Conservation (phyloP, 2,888 invertebrate genomes). For the Melitaea athalia region DNA sequence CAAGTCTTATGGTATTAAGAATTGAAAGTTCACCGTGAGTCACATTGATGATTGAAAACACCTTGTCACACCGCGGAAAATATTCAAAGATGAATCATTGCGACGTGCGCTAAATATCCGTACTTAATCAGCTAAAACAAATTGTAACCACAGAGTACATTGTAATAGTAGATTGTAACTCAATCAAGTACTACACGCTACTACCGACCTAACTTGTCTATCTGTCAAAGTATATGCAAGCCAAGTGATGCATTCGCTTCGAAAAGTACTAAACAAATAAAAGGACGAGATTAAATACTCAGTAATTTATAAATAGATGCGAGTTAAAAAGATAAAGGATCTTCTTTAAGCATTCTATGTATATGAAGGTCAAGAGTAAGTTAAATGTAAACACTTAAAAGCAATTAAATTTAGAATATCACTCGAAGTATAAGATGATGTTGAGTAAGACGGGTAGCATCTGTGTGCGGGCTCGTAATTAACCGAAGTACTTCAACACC, state of each 20-base stretch:
- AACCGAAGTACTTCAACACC: conserved; percentile 45
- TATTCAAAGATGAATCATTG: conserved; percentile 35
- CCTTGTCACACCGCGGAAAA: conserved; percentile 20
- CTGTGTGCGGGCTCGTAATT: conserved; percentile 45
- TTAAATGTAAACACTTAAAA: conserved; percentile 10
- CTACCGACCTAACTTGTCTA: not conserved
- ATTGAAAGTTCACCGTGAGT: conserved; percentile 33
- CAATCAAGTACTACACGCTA: not conserved
- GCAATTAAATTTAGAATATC: conserved; percentile 30
- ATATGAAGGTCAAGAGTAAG: conserved; percentile 37
- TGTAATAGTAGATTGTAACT: too few species aligned
- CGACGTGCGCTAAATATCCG: conserved; percentile 2
- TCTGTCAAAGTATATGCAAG: not conserved
- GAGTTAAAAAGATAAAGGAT: conserved; percentile 12
- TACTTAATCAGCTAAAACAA: not conserved
- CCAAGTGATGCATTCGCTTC: not conserved
- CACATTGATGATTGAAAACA: conserved; percentile 32
- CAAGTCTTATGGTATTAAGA: conserved; percentile 12
- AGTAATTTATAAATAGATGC: not conserved
- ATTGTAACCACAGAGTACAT: too few species aligned
- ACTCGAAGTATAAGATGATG: conserved; percentile 16
- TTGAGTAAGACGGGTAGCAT: conserved; percentile 4
- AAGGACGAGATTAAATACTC: not conserved
- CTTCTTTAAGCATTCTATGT: conserved; percentile 34
- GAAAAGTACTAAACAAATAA: conserved; percentile 7